Evolutionary conservation across 1,140 invertebrate species (phyloP).

Genomic region (Pemphigus obesinymphae): DNA sequence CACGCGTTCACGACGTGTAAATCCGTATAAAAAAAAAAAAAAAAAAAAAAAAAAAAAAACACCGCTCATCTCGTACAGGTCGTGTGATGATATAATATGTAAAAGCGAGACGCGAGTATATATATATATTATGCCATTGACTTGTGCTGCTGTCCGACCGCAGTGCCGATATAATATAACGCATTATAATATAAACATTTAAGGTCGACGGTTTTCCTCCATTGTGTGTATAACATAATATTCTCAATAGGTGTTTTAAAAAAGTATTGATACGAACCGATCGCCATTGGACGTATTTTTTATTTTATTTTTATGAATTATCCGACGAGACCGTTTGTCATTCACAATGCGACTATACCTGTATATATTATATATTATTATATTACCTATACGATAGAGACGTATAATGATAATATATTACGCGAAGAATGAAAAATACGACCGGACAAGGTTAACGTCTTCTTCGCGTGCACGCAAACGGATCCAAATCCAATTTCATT

Average conservation of each 20-base stretch:
- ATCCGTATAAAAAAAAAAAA: no score
- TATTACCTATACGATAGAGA: no score
- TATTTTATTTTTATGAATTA: not conserved
- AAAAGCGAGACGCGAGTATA: no score
- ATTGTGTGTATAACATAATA: not conserved
- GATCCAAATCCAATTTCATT: not conserved
- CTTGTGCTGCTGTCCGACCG: not conserved
- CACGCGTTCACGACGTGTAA: no score
- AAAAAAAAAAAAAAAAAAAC: no score
- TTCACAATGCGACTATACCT: not conserved
- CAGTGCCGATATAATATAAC: no score
- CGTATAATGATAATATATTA: not conserved
- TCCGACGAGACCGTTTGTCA: not conserved
- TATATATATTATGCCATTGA: not conserved
- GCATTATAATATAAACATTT: no score
- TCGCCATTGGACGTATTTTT: not conserved
- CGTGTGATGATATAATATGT: no score
- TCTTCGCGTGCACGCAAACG: not conserved
- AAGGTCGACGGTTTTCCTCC: not conserved
- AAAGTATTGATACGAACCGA: not conserved
- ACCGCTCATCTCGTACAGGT: no score
- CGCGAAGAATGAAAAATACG: not conserved
- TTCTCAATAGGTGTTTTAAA: not conserved
- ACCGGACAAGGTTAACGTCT: constrained; percentile 9
- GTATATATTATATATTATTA: not conserved